Percentiles rank a stretch among this genome's conserved stretches.
Evolutionary conservation across 1,140 invertebrate genomes (phyloP).

Genomic region (Pachypeltis micranthus): DNA sequence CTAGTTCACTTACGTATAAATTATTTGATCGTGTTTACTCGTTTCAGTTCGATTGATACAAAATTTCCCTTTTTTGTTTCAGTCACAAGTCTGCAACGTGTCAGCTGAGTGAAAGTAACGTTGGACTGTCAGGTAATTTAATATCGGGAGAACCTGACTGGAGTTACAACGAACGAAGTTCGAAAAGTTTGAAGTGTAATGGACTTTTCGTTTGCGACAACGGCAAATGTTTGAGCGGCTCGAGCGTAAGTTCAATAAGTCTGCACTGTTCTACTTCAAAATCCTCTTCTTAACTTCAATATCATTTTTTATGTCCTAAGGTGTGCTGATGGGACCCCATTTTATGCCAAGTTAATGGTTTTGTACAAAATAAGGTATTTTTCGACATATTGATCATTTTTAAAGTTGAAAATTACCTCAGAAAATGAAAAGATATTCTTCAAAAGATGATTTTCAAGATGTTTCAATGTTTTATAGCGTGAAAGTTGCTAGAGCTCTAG

Average conservation of each 20-base stretch:
- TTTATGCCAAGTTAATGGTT: too few species aligned
- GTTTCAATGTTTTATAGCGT: too few species aligned
- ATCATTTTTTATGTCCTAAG: neutral
- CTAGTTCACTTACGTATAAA: too few species aligned
- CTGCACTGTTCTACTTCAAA: neutral
- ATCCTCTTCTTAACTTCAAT: neutral
- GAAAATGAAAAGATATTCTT: too few species aligned
- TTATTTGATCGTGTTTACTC: too few species aligned
- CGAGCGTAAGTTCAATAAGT: slow-evolving; percentile 31
- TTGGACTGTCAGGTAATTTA: slow-evolving; percentile 44
- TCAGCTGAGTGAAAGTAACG: slow-evolving; percentile 44
- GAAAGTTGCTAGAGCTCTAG: too few species aligned
- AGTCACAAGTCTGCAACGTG: slow-evolving; percentile 42
- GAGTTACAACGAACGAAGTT: slow-evolving; percentile 47
- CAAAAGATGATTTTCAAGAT: too few species aligned
- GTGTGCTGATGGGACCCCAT: too few species aligned
- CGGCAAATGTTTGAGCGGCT: slow-evolving; percentile 44
- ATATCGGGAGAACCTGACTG: slow-evolving; percentile 34
- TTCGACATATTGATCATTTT: too few species aligned
- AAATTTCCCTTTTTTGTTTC: slow-evolving; percentile 27
- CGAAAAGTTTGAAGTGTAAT: slow-evolving; percentile 38
- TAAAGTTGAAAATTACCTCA: too few species aligned
- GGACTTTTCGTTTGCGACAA: slow-evolving; percentile 43
- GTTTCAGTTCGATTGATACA: too few species aligned
- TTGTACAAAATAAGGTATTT: too few species aligned